Conservation (phyloP, 1,140 invertebrate genomes). For the Dendroctonus valens region DNA sequence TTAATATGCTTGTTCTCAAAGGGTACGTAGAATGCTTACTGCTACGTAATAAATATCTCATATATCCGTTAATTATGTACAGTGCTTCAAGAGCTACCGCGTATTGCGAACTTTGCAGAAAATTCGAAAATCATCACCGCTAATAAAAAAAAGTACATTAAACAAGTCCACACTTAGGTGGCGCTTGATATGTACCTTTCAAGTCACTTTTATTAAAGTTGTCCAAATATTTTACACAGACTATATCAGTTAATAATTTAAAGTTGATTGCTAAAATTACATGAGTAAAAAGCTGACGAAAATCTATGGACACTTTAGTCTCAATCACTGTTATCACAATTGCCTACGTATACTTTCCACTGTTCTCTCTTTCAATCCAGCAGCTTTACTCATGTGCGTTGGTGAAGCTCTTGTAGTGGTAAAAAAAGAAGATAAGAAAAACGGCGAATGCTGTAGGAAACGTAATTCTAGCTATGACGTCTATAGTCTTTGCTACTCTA, state of each 20-base stretch:
- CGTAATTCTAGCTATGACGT: constrained; percentile 88
- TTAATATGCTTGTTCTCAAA: no score
- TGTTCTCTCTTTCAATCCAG: no score
- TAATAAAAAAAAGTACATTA: constrained; percentile 19
- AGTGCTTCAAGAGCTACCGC: constrained; percentile 33
- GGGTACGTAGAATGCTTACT: no score
- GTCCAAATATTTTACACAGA: no score
- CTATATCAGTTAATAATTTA: no score
- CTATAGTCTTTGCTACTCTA: constrained; percentile 89
- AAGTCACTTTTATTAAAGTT: neutral
- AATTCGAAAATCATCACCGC: constrained; percentile 12
- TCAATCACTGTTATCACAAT: no score
- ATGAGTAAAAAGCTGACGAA: no score
- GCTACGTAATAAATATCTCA: no score
- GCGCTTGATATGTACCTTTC: constrained; percentile 16
- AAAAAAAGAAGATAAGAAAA: constrained; percentile 92
- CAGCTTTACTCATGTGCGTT: constrained; percentile 41
- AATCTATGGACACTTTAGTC: no score
- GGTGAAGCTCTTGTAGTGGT: constrained; percentile 75
- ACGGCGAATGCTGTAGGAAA: constrained; percentile 89
- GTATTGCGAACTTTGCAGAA: constrained; percentile 32
- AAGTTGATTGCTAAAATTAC: no score
- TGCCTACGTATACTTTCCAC: no score
- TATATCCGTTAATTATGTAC: constrained; percentile 19
- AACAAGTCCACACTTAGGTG: constrained; percentile 20